Conservation (phyloP, 2,888 invertebrate species). For the Drosophila aldrichi region DNA sequence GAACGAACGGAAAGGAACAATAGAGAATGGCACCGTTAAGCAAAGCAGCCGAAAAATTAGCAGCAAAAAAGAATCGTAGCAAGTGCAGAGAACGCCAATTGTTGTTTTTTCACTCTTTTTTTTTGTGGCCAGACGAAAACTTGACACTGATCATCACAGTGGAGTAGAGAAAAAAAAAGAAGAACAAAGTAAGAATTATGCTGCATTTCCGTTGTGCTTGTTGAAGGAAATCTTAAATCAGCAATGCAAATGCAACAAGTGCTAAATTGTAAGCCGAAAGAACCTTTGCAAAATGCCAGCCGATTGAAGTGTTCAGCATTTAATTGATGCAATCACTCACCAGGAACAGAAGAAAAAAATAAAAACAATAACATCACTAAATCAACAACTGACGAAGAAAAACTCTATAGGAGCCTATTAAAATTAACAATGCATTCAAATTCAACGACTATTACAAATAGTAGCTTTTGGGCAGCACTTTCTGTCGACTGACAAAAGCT, state of each 20-base stretch:
- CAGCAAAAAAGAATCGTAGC: conserved; percentile 34
- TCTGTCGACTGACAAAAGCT: conserved; percentile 17
- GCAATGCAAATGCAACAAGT: conserved; percentile 66
- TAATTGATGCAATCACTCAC: conserved; percentile 72
- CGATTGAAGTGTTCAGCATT: conserved; percentile 73
- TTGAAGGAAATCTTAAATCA: conserved; percentile 77
- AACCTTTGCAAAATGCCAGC: conserved; percentile 31
- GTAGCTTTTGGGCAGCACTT: conserved; percentile 26
- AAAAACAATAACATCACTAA: conserved; percentile 31
- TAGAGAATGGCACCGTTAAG: conserved; percentile 67
- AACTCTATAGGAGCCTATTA: not conserved
- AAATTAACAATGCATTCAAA: not conserved
- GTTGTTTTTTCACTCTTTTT: conserved; percentile 13
- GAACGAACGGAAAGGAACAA: conserved; percentile 59
- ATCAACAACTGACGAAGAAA: conserved; percentile 16
- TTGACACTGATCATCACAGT: conserved; percentile 84
- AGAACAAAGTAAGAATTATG: conserved; percentile 65
- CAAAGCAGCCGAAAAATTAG: conserved; percentile 68
- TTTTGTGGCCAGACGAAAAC: conserved; percentile 76
- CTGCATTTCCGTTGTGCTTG: conserved; percentile 72
- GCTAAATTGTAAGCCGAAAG: conserved; percentile 37
- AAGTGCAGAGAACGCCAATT: conserved; percentile 53
- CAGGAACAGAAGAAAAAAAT: not conserved
- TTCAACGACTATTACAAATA: not conserved
- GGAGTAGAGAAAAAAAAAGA: conserved; percentile 46